phyloP scores from a whole-genome alignment of 2,113 vertebrate genomes.

The Urocolius indicus region DNA sequence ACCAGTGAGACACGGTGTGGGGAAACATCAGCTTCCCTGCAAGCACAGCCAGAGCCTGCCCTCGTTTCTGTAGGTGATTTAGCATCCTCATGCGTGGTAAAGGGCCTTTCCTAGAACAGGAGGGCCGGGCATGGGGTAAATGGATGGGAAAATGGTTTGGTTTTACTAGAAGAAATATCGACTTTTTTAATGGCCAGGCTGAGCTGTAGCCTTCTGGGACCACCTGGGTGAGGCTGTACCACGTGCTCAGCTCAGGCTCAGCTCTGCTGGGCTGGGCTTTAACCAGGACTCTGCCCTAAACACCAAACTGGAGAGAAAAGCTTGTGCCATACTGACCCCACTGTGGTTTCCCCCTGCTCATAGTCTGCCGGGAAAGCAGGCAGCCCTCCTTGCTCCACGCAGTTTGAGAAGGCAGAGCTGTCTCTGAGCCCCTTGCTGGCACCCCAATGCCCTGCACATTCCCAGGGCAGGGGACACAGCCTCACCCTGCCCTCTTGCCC shows the following conservation, averaged over 20 bases:
- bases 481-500: background rate
- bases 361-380: background rate
- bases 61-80: background rate
- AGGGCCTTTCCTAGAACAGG: background rate
- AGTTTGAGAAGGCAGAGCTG: background rate
- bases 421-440: background rate
- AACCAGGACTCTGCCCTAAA: background rate
- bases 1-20: background rate
- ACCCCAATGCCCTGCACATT: background rate
- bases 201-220: background rate
- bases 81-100: background rate
- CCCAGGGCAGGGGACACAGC: background rate
- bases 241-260: background rate
- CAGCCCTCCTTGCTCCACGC: background rate
- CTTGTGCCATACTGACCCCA: background rate
- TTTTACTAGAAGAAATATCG: constrained; percentile 36
- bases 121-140: background rate
- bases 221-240: background rate
- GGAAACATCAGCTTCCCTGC: background rate
- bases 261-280: background rate
- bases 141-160: background rate
- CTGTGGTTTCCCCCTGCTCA: background rate
- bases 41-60: background rate
- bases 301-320: background rate
- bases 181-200: constrained; percentile 39